Percentiles rank a stretch among this genome's conserved stretches.
Evolutionary conservation across 2,797 vertebrate species (phyloP).

Genomic region (Hirundo rustica): DNA sequence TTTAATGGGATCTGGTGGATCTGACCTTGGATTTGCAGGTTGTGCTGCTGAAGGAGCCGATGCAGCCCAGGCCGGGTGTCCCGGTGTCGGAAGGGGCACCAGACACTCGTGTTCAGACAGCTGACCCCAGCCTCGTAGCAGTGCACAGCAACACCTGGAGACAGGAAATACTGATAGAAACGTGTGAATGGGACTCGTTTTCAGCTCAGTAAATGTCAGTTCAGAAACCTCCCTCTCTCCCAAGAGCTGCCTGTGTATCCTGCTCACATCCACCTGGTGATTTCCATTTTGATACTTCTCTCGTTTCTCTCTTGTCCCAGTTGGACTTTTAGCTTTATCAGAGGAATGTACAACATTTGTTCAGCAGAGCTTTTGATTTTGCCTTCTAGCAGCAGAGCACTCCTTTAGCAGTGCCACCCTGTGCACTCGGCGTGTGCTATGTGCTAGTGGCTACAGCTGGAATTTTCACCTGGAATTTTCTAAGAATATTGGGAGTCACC

Average conservation of each 20-base stretch:
- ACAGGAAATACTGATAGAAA: not conserved
- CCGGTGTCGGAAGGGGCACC: accelerated
- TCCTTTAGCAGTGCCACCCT: not conserved
- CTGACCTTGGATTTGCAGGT: not conserved
- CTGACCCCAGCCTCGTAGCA: not conserved
- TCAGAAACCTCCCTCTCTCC: too few relatives aligned
- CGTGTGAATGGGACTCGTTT: not conserved
- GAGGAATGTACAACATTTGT: not conserved
- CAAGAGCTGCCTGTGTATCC: accelerated
- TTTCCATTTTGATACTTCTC: not conserved
- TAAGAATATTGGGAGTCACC: not conserved
- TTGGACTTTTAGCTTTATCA: not conserved
- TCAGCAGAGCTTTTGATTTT: accelerated
- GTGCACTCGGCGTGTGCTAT: accelerated
- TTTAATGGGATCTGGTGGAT: not conserved
- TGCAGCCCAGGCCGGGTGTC: not conserved
- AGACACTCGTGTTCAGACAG: not conserved
- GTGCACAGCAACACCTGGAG: not conserved
- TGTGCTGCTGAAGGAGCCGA: not conserved
- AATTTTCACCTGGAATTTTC: not conserved
- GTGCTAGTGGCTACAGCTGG: not conserved
- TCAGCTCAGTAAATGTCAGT: accelerated
- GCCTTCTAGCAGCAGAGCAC: not conserved
- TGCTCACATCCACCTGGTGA: not conserved
- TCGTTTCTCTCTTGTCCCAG: not conserved